phyloP scores from a whole-genome alignment of 2,888 invertebrate species.

The Chloromyia formosa region DNA sequence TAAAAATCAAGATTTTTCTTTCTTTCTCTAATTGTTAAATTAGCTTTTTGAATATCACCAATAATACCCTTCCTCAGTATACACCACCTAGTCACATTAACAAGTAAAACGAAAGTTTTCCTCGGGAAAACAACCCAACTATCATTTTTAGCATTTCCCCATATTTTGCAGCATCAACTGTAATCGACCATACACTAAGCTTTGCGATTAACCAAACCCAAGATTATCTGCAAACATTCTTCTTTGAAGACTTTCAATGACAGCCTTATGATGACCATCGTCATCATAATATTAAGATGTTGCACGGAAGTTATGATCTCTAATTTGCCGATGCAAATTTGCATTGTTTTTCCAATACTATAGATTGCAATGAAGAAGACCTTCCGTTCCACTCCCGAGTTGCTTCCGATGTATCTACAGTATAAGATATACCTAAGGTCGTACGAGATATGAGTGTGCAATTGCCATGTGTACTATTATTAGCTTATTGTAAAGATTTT shows the following conservation, averaged over 20 bases:
- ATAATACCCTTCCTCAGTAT: too few species aligned
- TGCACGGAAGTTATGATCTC: constrained; percentile 42
- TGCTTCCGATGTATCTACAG: constrained; percentile 4
- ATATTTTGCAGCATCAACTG: not conserved
- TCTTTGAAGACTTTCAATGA: not conserved
- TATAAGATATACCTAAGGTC: too few species aligned
- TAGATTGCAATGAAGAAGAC: constrained; percentile 22
- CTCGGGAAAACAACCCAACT: too few species aligned
- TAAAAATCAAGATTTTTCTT: too few species aligned
- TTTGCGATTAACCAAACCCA: constrained; percentile 3
- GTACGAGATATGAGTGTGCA: constrained; percentile 1
- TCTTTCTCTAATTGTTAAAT: too few species aligned
- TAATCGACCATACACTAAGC: not conserved
- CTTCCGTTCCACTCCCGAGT: constrained; percentile 16
- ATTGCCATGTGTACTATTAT: not conserved
- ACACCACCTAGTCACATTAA: too few species aligned
- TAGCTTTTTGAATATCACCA: too few species aligned
- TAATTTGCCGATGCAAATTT: constrained; percentile 39
- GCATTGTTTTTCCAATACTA: constrained; percentile 20
- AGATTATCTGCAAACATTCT: too few species aligned
- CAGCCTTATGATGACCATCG: constrained; percentile 14
- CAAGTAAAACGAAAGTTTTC: too few species aligned
- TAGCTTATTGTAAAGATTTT: constrained; percentile 9
- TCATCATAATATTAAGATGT: constrained; percentile 43
- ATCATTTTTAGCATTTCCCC: too few species aligned